These are phyloP conservation scores for Pogonognathellus flavescens DNA, from an alignment of 1,140 invertebrate species.

Conservation along the genomic window DNA sequence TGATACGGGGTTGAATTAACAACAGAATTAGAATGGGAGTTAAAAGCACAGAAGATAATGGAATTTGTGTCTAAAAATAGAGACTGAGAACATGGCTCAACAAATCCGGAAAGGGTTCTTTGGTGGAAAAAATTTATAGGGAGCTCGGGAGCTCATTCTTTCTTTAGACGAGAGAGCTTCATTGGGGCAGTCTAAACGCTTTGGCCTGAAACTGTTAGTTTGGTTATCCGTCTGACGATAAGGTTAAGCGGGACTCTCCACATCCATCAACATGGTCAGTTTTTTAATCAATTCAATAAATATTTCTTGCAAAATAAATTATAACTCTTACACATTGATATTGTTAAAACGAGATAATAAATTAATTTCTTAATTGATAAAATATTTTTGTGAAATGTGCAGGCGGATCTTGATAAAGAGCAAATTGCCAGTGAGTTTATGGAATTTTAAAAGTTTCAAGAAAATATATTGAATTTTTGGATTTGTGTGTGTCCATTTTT, in stretches of 20 bases:
- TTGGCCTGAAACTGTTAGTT: constrained; percentile 23
- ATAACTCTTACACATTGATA: not conserved
- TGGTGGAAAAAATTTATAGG: constrained; percentile 43
- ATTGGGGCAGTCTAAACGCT: constrained; percentile 40
- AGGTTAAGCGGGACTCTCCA: constrained; percentile 40
- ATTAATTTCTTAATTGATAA: not conserved
- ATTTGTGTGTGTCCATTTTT: not conserved
- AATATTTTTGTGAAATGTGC: not conserved
- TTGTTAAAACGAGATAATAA: not conserved
- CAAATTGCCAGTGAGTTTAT: constrained; percentile 62
- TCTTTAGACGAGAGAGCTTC: constrained; percentile 40
- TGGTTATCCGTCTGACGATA: constrained; percentile 22
- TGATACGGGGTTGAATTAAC: constrained; percentile 37
- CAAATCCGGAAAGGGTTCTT: constrained; percentile 43
- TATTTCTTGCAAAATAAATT: not conserved
- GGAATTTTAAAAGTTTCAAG: not conserved
- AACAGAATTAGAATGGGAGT: constrained; percentile 42
- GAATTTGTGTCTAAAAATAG: constrained; percentile 46
- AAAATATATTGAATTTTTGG: not conserved
- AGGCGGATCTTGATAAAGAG: constrained; percentile 59
- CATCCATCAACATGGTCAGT: constrained; percentile 33
- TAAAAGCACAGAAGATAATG: constrained; percentile 31
- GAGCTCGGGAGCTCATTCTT: constrained; percentile 42
- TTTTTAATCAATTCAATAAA: constrained; percentile 1
- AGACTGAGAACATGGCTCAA: constrained; percentile 35